Percentiles rank a stretch among this genome's conserved stretches.
These are phyloP conservation scores for Ageneiosus marmoratus DNA, from an alignment of 2,113 vertebrate species.

Conservation along the genomic window DNA sequence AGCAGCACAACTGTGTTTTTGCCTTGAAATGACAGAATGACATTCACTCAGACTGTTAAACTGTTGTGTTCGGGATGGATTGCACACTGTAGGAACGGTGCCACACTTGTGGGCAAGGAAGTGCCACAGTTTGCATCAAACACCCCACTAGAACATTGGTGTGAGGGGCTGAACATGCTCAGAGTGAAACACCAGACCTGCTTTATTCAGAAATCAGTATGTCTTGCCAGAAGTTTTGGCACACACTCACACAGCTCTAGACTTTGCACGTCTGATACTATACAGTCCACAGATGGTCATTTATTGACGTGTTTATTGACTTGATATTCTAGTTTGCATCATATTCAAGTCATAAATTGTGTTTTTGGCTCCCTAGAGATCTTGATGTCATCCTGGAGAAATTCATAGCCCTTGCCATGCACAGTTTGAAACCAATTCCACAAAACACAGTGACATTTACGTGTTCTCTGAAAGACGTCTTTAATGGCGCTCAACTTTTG, in stretches of 20 bases:
- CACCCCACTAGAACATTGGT: not conserved
- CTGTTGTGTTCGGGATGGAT: not conserved
- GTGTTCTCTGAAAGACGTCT: slow-evolving; percentile 22
- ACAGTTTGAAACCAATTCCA: not conserved
- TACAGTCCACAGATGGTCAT: slow-evolving; percentile 1
- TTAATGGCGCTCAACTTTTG: slow-evolving; percentile 31
- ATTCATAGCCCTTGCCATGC: not conserved
- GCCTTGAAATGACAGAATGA: not conserved
- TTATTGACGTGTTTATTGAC: slow-evolving; percentile 32
- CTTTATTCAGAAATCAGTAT: slow-evolving; percentile 5
- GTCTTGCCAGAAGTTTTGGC: slow-evolving; percentile 25
- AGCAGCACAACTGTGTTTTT: not conserved
- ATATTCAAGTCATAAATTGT: not conserved
- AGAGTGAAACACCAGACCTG: slow-evolving; percentile 9
- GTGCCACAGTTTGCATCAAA: slow-evolving; percentile 1
- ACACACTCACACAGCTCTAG: not conserved
- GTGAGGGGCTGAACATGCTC: not conserved
- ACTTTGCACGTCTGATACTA: not conserved
- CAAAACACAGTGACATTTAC: slow-evolving; percentile 34
- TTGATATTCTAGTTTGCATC: slow-evolving; percentile 11
- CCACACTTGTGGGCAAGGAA: not conserved
- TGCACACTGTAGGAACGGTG: not conserved
- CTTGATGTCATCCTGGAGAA: not conserved
- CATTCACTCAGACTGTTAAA: not conserved
- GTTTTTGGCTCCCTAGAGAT: not conserved